These are phyloP conservation scores for Scopus umbretta DNA, from an alignment of 2,113 vertebrate genomes.

Conservation along the genomic window DNA sequence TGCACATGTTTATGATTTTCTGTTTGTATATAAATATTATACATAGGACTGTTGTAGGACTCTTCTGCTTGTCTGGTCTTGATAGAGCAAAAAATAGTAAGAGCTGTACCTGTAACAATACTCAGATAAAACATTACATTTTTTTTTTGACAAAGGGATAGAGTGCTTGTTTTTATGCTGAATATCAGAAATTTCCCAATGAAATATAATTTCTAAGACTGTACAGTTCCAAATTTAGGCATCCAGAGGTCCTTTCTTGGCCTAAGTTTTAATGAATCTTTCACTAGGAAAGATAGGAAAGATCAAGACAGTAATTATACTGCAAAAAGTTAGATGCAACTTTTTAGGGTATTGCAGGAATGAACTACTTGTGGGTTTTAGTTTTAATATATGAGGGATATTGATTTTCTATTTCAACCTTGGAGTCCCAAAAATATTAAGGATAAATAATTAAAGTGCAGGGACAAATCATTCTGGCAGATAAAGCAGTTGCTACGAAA, in stretches of 20 bases:
- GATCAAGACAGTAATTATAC: background rate
- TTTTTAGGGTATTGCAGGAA: background rate
- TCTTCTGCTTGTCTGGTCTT: background rate
- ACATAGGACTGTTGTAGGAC: background rate
- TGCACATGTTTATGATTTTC: background rate
- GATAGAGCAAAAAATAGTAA: background rate
- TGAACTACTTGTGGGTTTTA: background rate
- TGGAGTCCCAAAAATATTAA: background rate
- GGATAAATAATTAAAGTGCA: slow-evolving; percentile 17
- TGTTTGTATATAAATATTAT: background rate
- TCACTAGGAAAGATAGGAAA: background rate
- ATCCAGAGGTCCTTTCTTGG: background rate
- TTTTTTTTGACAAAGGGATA: background rate
- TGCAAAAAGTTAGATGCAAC: background rate
- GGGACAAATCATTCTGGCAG: background rate
- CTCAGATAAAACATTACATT: background rate
- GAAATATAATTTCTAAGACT: background rate
- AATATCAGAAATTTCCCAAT: background rate
- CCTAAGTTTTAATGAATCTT: background rate
- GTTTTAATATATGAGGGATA: background rate
- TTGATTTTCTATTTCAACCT: background rate
- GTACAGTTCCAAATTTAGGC: background rate
- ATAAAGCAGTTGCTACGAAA: background rate
- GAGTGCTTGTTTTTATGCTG: background rate
- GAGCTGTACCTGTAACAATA: background rate